Evolutionary conservation across 2,113 vertebrate species (phyloP), one percentile per base, ranked within the genome.

Genomic region (Tachuris rubrigastra): DNA sequence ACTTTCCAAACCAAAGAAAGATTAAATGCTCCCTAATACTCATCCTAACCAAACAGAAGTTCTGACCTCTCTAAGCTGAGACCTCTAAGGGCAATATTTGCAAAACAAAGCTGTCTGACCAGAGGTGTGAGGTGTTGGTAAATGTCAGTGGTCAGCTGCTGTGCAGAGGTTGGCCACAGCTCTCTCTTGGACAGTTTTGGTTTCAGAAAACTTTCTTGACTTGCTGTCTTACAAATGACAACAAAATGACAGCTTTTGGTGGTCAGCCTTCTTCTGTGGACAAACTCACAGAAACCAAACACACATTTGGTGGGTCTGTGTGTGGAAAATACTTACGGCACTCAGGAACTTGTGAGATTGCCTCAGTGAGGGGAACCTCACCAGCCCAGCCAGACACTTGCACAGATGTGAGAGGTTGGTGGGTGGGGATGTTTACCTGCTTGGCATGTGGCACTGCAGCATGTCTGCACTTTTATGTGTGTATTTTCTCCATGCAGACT

Each of bases 51-150:
- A 96, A 96, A 95, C 83, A 86, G 74, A 77, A 91, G 41, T 72
- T 95, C 60, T 82, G 88, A 74, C 55, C 67, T 92, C 65, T 87
- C 83, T 79, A 78, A 94, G 81, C 81, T 87, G 49, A 75, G 87
- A 89, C 94, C 76, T 87, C 59, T 73, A 72, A 93, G 83, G 87
- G 87, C 66, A 95, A 69, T 93, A 94, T 96, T 91, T 96, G 93
- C 62, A 41, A 94, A 95, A 93, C 85, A 96, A 76, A 97, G 83
- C 84, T 68, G 49, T 78, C 92, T 77, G 78, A 81, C 52, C 92
- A 90, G 91, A 88, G 78, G 33, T 93, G 76, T 62, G 85, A 44
- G 83, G 81, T 73, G 66, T 92, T 87, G 93, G 79, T 94, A 87
- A 92, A 90, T 1, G 1, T 94, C 71, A 76, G 94, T 39, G 74